Base-by-base conservation (phyloP, 2,113 vertebrate genomes). In the Laterallus jamaicensis region DNA sequence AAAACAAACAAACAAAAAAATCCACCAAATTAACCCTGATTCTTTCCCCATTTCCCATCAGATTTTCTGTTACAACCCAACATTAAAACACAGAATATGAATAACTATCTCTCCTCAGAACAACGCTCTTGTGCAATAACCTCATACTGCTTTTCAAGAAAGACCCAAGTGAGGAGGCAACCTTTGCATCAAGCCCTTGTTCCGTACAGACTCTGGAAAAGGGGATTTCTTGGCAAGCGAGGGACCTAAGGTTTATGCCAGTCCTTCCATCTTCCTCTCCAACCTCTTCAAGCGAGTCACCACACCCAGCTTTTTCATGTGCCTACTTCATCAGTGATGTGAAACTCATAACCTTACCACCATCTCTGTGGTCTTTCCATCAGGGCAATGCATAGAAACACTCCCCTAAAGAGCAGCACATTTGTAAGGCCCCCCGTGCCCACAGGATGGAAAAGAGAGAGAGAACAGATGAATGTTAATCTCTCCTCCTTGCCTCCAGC, bases 381-480 rank as follows among this genome's bases (percentile, higher is more conserved):
- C 42, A 40, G 47, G 58, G 66, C 66, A 88, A 11, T 2, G 10
- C 82, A 62, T 15, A 88, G 75, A 94, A 94, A 64, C 0, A 2
- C 58, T 79, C 52, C 88, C n/a, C 40, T 18, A 49, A 87, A 59
- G 55, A 85, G 40, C 0, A 0, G 80, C 77, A 93, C 80, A 79
- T 79, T 84, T 50, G 0, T 52, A 92, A 75, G 70, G 37, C 54
- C 54, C 31, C 66, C 81, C 26, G 6, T 92, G 93, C 91, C 88
- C 86, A 85, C 14, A 1, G 80, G 77, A 95, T 82, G 55, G 81
- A 87, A 92, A 69, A 89, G 81, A 58, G 31, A 93, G 63, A 0
- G 6, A 77, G 85, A 95, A 79, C 86, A 95, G 92, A 95, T 92
- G 95, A 96, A 96, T 77, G 86, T 82, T 96, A 84, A 96, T 92